Percentiles rank a stretch among this genome's conserved stretches.
Conservation (phyloP, 2,797 vertebrate species). For the Gallinago stenura region DNA sequence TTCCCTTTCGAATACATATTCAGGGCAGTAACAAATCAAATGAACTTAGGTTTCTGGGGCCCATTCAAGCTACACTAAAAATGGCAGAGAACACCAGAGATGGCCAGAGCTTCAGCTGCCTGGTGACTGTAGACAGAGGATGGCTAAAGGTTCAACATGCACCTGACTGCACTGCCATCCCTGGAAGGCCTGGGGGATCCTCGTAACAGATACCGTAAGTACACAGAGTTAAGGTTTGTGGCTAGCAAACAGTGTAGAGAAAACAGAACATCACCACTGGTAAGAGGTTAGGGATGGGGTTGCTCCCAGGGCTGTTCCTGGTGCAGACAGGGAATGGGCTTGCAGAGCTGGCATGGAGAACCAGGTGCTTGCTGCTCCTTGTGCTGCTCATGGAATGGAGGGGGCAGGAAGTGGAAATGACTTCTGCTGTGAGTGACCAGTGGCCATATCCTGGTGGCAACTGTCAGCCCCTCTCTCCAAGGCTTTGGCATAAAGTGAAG, state of each 20-base stretch:
- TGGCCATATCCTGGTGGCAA: background rate
- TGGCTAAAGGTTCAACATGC: background rate
- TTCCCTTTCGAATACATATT: background rate
- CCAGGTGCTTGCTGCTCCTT: background rate
- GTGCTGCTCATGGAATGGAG: background rate
- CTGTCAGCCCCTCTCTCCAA: background rate
- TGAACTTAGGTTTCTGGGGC: background rate
- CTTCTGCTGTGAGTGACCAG: background rate
- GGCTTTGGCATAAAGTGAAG: background rate
- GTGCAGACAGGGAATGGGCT: background rate
- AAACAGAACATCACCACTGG: background rate
- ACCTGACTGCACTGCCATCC: background rate
- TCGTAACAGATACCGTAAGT: background rate
- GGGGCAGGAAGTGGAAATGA: background rate
- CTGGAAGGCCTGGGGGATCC: background rate
- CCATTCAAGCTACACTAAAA: background rate
- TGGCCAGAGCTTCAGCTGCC: background rate
- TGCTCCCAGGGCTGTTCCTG: background rate
- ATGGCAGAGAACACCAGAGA: background rate
- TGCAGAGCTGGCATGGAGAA: background rate
- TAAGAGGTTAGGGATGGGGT: background rate
- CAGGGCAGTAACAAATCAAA: slow-evolving; percentile 8
- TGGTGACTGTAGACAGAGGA: background rate
- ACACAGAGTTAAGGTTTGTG: background rate
- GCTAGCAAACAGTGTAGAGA: background rate